phyloP scores from a whole-genome alignment of 2,888 invertebrate species.

The Glomeris marginata region DNA sequence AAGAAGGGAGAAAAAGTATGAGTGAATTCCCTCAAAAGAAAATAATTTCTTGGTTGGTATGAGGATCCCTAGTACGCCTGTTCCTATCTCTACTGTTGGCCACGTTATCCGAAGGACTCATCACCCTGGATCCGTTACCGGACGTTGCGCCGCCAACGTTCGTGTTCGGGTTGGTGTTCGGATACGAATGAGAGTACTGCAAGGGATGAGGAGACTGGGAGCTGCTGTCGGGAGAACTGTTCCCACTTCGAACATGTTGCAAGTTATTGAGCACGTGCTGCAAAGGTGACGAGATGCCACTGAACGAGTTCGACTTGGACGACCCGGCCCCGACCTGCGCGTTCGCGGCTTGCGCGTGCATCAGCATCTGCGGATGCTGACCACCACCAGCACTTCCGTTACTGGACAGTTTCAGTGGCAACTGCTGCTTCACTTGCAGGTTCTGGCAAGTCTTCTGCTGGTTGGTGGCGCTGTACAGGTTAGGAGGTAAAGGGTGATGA shows the following conservation, averaged over 20 bases:
- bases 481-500: conserved; percentile 48
- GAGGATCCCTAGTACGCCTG: conserved; percentile 11
- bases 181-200: too few relatives aligned
- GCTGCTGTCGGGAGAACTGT: too few relatives aligned
- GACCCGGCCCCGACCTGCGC: too few relatives aligned
- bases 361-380: background rate
- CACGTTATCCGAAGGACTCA: background rate
- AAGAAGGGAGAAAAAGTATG: too few relatives aligned
- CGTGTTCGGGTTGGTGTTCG: background rate
- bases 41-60: conserved; percentile 16
- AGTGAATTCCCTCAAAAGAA: conserved; percentile 10
- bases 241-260: too few relatives aligned
- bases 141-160: background rate
- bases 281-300: too few relatives aligned
- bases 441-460: conserved; percentile 44
- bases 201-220: too few relatives aligned
- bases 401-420: conserved; percentile 75
- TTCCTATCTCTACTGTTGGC: background rate
- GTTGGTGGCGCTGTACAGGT: conserved; percentile 61
- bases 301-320: too few relatives aligned
- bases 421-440: conserved; percentile 59
- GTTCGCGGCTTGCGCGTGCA: background rate
- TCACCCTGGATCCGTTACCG: too few relatives aligned
- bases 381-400: conserved; percentile 21
- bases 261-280: too few relatives aligned